Evolutionary conservation across 2,797 vertebrate genomes (phyloP).

Genomic region (Zalophus californianus): DNA sequence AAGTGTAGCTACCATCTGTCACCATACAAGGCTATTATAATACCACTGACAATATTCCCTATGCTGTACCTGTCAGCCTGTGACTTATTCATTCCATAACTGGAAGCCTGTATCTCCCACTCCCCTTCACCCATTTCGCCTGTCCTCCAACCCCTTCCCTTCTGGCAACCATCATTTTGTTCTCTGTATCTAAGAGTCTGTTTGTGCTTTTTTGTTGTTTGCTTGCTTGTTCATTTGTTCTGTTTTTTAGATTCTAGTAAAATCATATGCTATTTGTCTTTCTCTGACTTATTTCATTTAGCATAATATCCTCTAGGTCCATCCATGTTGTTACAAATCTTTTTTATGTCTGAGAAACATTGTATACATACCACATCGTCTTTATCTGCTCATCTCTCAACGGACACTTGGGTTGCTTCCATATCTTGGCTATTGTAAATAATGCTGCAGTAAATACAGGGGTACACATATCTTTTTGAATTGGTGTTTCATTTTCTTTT

Average conservation of each 20-base stretch:
- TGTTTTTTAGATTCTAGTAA: not conserved
- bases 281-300: not conserved
- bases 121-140: not conserved
- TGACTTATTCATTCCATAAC: not conserved
- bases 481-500: not conserved
- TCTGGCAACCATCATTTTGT: not conserved
- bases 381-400: not conserved
- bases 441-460: not conserved
- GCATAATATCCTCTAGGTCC: not conserved
- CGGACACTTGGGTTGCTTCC: not conserved
- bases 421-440: not conserved
- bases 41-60: not conserved
- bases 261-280: not conserved
- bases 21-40: not conserved
- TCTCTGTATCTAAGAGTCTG: not conserved
- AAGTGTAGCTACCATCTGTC: not conserved
- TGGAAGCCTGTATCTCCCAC: not conserved
- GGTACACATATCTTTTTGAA: not conserved
- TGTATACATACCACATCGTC: not conserved
- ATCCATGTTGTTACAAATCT: not conserved
- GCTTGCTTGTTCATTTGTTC: not conserved
- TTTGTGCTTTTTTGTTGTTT: not conserved
- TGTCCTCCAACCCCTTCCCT: not conserved
- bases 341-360: not conserved
- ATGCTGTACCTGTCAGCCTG: not conserved